These are phyloP conservation scores for Amiota mariae DNA, from an alignment of 2,888 invertebrate genomes.

Conservation along the genomic window DNA sequence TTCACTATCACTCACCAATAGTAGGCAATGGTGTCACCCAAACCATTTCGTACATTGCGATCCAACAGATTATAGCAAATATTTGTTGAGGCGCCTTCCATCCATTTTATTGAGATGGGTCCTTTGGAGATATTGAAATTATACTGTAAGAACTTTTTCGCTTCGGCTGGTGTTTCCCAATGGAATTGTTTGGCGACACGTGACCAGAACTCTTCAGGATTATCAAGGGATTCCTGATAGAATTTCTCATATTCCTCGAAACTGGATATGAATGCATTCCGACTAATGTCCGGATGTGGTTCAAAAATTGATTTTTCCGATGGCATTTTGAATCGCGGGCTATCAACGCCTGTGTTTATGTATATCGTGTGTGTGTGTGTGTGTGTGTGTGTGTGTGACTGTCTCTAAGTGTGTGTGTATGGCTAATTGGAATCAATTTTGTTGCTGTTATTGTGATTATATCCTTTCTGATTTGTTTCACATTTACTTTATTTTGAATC, in stretches of 20 bases:
- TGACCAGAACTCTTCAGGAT: slow-evolving; percentile 94
- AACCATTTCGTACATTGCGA: slow-evolving; percentile 89
- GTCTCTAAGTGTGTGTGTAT: slow-evolving; percentile 22
- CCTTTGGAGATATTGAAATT: slow-evolving; percentile 94
- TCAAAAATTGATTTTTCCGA: slow-evolving; percentile 77
- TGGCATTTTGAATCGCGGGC: slow-evolving; percentile 73
- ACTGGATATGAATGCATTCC: slow-evolving; percentile 79
- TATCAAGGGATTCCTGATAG: slow-evolving; percentile 89
- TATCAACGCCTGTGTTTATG: too few relatives aligned
- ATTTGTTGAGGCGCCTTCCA: slow-evolving; percentile 96
- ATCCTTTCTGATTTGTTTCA: neutral
- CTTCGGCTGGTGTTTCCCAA: slow-evolving; percentile 87
- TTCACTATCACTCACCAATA: slow-evolving; percentile 85
- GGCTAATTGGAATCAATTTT: neutral
- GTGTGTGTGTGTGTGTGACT: slow-evolving; percentile 27
- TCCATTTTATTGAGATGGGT: slow-evolving; percentile 92
- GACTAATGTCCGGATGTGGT: slow-evolving; percentile 76
- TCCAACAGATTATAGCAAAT: slow-evolving; percentile 96
- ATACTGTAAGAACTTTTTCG: slow-evolving; percentile 86
- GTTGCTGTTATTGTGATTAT: slow-evolving; percentile 14
- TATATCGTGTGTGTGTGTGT: slow-evolving; percentile 2
- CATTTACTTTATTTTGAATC: neutral
- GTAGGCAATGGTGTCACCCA: slow-evolving; percentile 93
- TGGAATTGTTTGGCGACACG: slow-evolving; percentile 93
- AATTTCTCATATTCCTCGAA: slow-evolving; percentile 86